Conservation (phyloP, 2,888 invertebrate genomes). For the Endotricha flammealis region DNA sequence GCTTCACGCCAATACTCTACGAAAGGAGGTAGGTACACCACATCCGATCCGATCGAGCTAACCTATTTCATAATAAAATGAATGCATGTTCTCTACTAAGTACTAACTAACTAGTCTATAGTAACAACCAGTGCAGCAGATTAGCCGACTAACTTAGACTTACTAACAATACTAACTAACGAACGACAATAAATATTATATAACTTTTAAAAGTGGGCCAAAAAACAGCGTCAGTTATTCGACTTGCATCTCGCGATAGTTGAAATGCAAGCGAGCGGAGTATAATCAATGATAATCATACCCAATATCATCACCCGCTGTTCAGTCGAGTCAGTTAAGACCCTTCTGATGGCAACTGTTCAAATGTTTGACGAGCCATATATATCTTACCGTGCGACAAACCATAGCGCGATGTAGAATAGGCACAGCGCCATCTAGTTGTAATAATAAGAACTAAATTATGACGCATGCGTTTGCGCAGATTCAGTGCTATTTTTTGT, state of each 20-base stretch:
- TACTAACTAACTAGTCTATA: no score
- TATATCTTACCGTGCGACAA: slow-evolving; percentile 12
- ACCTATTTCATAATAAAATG: no score
- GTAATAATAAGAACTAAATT: background rate
- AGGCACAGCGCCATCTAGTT: slow-evolving; percentile 33
- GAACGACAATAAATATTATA: no score
- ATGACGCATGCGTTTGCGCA: background rate
- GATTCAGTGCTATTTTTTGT: no score
- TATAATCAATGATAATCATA: slow-evolving; percentile 55
- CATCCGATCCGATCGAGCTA: no score
- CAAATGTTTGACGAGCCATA: background rate
- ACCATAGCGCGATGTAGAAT: slow-evolving; percentile 29
- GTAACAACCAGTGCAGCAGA: no score
- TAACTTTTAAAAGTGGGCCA: slow-evolving; percentile 35
- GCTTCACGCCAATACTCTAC: no score
- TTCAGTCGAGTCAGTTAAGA: slow-evolving; percentile 78
- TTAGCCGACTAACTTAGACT: no score
- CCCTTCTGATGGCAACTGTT: slow-evolving; percentile 46
- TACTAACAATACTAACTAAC: no score
- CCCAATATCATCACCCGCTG: slow-evolving; percentile 69
- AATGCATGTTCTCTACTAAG: no score
- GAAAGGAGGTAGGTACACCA: no score
- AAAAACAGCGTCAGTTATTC: slow-evolving; percentile 66
- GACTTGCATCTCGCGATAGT: slow-evolving; percentile 57
- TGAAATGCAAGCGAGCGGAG: slow-evolving; percentile 54